Evolutionary conservation across 2,888 invertebrate species (phyloP), one percentile per base, ranked within the genome.

Genomic region (Hypsopygia costalis): DNA sequence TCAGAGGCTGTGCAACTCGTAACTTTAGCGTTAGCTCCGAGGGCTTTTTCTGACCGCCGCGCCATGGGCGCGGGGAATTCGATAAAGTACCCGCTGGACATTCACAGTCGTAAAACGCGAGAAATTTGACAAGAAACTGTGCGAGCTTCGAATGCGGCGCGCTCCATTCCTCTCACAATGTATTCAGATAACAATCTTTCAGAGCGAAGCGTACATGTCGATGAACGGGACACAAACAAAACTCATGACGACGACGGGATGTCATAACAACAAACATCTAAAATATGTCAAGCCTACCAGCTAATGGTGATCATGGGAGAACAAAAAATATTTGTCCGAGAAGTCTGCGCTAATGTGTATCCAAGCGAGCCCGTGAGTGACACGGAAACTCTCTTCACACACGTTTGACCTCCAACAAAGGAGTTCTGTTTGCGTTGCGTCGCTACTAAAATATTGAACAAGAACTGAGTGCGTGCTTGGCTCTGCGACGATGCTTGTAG

Each of bases 401-500:
- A 83, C 75, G 79, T 68, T 67, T 86, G 86, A 82, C 86, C 85
- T 75, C 79, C 81, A 80, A 82, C 86, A 85, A 82, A 86, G 83
- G 75, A 81, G 81, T 81, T 70, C 51, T 87, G 71, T 88, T 87
- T 87, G 78, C 62, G 58, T 74, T 79, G 74, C 68, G 74, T 79
- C 82, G 83, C 87, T 87, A 88, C 87, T 87, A 87, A 85, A 87
- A 87, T 87, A 87, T 87, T 87, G 81, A 73, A 80, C 77, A 79
- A 75, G 76, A 63, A 55, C 69, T 62, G 69, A 80, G 77, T 77
- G 76, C 77, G 70, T 76, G 80, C 76, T 70, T 58, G 62, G 62
- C 72, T 69, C 66, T 60, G 71, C 60, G 62, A 66, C 70, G 68
- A 61, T 62, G 69, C 70, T 66, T 63, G 57, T 58, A 59, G 35